Evolutionary conservation across 2,113 vertebrate species (phyloP), one percentile per base, ranked within the genome.

Genomic region (Pyxicephalus adspersus): DNA sequence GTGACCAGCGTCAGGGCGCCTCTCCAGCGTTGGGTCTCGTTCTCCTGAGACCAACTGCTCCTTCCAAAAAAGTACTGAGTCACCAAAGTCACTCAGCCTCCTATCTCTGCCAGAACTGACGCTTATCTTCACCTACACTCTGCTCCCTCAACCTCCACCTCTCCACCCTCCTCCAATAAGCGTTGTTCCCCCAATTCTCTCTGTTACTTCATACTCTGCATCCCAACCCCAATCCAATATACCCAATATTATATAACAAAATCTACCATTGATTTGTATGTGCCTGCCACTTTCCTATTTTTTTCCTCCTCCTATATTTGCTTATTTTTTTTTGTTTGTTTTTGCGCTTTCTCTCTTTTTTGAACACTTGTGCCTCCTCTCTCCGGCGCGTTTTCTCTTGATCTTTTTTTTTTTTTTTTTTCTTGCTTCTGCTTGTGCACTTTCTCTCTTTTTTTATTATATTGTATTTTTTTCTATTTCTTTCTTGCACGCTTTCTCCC

Each of bases 121-220:
- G 70, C 80, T 82, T 82, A 82, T 82, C 80, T 82, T 52, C 29
- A 29, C 50, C 38, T 75, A 64, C 80, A 81, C 51, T 66, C 38
- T 25, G 51, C 61, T 75, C 16, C 63, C 67, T 75, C 45, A 57
- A 71, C 57, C 64, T 68, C 52, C 77, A 75, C 50, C 80, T 66
- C 50, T 73, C 52, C 13, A 20, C 64, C 29, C 63, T 57, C 61
- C 70, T 75, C 31, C 50, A 60, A 34, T 61, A 55, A 0, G 20
- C 17, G 38, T 54, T 28, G 17, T 26, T 79, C 54, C 18, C n/a
- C 55, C 13, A 22, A 22, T 11, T 38, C n/a, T 22, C 4, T 31
- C 7, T 72, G 20, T 28, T 52, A 25, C 50, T 22, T 19, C 55
- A n/a, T n/a, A 38, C 5, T 38, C 34, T 38, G 9, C 34, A 5